Conservation (phyloP, 2,797 vertebrate genomes). For the Cygnus olor region DNA sequence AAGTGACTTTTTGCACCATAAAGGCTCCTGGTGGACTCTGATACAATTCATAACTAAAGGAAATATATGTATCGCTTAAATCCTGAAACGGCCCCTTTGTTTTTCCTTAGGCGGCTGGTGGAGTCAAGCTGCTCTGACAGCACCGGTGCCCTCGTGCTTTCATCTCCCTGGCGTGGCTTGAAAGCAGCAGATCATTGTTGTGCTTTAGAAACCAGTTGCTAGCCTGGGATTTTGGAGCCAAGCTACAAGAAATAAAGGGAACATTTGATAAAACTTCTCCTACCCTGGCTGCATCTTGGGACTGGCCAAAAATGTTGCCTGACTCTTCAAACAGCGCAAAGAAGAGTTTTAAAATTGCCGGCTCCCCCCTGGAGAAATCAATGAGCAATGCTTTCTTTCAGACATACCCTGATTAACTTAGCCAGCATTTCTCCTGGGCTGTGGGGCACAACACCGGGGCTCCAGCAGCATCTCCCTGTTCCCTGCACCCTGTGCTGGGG, state of each 20-base stretch:
- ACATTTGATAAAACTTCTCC: not conserved
- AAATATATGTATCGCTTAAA: not conserved
- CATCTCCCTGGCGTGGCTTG: not conserved
- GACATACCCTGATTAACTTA: not conserved
- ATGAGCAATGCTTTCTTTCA: not conserved
- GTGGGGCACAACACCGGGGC: not conserved
- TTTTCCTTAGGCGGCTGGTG: not conserved
- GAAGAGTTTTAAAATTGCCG: not conserved
- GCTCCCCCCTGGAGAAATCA: not conserved
- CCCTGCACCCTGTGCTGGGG: not conserved
- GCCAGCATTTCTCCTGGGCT: not conserved
- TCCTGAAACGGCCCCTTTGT: accelerated
- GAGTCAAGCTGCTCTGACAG: not conserved
- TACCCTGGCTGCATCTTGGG: not conserved
- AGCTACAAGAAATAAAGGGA: not conserved
- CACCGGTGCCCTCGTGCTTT: not conserved
- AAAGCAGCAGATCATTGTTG: not conserved
- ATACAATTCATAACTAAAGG: not conserved
- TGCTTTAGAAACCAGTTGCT: not conserved
- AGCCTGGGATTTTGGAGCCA: not conserved
- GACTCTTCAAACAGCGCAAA: not conserved
- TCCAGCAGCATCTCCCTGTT: not conserved
- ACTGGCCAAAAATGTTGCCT: not conserved
- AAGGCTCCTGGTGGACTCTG: not conserved
- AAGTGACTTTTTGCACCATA: not conserved